Conservation (phyloP, 1,140 invertebrate species). For the Cheumatopsyche charites region DNA sequence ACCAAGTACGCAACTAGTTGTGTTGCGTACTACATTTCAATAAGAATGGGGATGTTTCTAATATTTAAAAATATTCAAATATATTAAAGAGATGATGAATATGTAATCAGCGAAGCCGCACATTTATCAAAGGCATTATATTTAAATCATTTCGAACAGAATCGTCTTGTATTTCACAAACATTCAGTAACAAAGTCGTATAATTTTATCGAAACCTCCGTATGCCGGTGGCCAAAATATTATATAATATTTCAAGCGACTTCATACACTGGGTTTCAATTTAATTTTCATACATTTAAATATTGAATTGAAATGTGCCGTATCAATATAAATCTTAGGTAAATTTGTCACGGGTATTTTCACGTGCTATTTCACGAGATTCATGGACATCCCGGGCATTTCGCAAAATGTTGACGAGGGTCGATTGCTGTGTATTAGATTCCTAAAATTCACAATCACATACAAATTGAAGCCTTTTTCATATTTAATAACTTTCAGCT, state of each 20-base stretch:
- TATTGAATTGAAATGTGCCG: no score
- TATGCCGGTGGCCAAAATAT: neutral
- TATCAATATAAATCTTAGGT: no score
- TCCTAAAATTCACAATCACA: neutral
- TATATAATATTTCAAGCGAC: neutral
- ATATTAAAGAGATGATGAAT: neutral
- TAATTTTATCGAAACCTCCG: neutral
- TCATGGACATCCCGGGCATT: neutral
- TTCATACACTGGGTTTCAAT: neutral
- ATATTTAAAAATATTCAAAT: neutral
- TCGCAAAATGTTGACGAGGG: constrained; percentile 5
- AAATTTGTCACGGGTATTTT: neutral
- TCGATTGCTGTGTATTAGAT: neutral
- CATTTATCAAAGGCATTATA: neutral
- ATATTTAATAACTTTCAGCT: no score
- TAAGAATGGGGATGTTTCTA: neutral
- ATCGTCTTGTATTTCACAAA: neutral
- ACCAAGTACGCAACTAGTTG: neutral
- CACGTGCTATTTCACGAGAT: neutral
- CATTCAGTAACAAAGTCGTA: neutral
- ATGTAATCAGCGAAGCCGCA: neutral
- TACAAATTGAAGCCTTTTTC: neutral
- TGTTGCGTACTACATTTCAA: neutral
- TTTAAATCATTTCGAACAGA: constrained; percentile 1
- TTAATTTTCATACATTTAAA: neutral